Conservation (phyloP, 2,797 vertebrate genomes). For the Enteromius viviparus region DNA sequence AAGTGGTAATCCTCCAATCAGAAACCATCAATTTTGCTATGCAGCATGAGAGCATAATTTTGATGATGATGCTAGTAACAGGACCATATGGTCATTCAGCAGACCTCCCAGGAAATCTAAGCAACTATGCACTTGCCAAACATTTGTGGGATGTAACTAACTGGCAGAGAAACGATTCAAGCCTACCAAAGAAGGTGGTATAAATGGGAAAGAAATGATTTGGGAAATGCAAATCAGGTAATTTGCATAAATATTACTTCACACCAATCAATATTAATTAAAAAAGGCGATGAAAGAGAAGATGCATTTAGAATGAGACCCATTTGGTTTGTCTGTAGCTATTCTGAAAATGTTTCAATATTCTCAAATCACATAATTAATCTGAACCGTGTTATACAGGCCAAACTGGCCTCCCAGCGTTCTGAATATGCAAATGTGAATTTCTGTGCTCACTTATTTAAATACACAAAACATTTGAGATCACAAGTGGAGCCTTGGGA, state of each 20-base stretch:
- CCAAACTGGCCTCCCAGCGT: constrained; percentile 22
- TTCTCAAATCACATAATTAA: constrained; percentile 29
- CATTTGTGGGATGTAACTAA: constrained; percentile 26
- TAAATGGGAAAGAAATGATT: constrained; percentile 29
- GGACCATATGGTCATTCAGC: constrained; percentile 51
- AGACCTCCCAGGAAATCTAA: constrained; percentile 50
- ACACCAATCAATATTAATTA: constrained; percentile 41
- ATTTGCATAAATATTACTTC: constrained; percentile 45
- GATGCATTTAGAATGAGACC: constrained; percentile 1
- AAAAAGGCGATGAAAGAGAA: constrained; percentile 26
- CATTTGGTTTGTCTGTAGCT: constrained; percentile 6
- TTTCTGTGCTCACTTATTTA: constrained; percentile 17
- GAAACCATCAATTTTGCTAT: constrained; percentile 34
- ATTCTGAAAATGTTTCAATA: constrained; percentile 20
- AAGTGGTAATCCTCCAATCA: constrained; percentile 44
- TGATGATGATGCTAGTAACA: constrained; percentile 49
- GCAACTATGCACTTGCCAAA: constrained; percentile 42
- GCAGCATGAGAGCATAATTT: constrained; percentile 40
- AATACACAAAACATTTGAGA: constrained; percentile 29
- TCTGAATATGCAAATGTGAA: constrained; percentile 30
- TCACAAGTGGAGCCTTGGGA: constrained; percentile 34
- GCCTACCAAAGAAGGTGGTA: constrained; percentile 14
- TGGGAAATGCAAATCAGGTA: constrained; percentile 23
- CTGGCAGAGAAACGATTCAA: constrained; percentile 26
- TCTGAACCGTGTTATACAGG: constrained; percentile 24